Base-by-base conservation (phyloP, 1,140 invertebrate species). In the Zaprionus nigranus region DNA sequence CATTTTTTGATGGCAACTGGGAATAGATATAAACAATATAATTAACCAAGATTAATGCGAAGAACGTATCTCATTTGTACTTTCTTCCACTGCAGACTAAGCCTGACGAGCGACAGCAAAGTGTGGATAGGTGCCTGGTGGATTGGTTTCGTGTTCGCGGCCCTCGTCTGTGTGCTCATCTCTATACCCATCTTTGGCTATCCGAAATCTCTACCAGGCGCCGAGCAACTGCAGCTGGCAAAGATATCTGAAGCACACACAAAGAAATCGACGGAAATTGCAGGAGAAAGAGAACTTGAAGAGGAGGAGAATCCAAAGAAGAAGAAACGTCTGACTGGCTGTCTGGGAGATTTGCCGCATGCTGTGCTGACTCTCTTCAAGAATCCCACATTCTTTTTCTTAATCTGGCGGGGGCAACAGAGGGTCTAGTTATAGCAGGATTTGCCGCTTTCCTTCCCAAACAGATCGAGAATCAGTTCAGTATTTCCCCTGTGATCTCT, bases 61-160 rank as follows among this genome's bases (percentile, higher is more conserved):
- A 7, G 6, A 30, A 30, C 7, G 28, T 2, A 30, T 7, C 9
- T 34, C 3, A 34, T 34, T 11, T 15, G 22, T 24, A 22, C 20
- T 0, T 11, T 22, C 15, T 53, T 12, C 56, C 13, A 63, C 93
- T 75, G 5, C 91, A 96, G 95, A 74, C 88, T 96, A 22, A 95
- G 95, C n/a, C 92, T 96, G 60, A 96, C 95, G 5, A 94, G 96
- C 1, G 93, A 94, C 22, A 97, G 96, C 90, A 96, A 96, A 24
- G 94, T 96, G 1, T 97, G 97, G 97, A 95, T 98, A 51, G 97
- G 97, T 9, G 96, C 96, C 26, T 98, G 97, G 97, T 98, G 97
- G 97, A 93, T 97, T 34, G 96, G 97, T 5, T 97, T 97, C 84
- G 92, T 97, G 5, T 93, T 96, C 0, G 95, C 95, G 0, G 96